Conservation (phyloP, 2,888 invertebrate species). For the Tetragonisca angustula region DNA sequence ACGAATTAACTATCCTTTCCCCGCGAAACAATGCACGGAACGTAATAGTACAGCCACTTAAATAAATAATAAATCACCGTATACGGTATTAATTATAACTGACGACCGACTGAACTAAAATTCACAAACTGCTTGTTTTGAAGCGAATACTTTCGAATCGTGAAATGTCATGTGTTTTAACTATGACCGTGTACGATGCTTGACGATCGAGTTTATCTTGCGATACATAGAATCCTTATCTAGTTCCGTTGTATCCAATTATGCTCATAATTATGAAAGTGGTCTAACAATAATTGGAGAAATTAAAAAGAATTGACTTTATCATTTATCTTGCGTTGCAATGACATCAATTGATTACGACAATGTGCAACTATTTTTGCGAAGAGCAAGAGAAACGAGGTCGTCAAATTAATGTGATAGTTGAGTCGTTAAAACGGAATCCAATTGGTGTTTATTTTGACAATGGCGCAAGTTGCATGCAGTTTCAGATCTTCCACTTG, state of each 20-base stretch:
- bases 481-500: too few relatives aligned
- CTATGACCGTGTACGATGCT: constrained; percentile 20
- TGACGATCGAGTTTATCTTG: constrained; percentile 38
- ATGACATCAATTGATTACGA: too few relatives aligned
- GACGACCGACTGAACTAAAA: constrained; percentile 9
- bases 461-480: too few relatives aligned
- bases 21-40: not conserved
- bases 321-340: too few relatives aligned
- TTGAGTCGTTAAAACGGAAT: too few relatives aligned
- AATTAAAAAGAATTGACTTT: too few relatives aligned
- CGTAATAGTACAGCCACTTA: not conserved
- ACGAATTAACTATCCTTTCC: not conserved
- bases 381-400: too few relatives aligned
- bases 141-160: constrained; percentile 38
- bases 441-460: too few relatives aligned
- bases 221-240: constrained; percentile 48
- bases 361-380: too few relatives aligned
- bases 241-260: constrained; percentile 37
- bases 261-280: constrained; percentile 1
- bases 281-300: too few relatives aligned
- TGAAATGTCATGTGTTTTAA: constrained; percentile 41
- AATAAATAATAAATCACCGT: not conserved
- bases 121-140: constrained; percentile 29
- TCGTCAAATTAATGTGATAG: too few relatives aligned
- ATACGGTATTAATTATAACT: constrained; percentile 10